phyloP scores from a whole-genome alignment of 2,888 invertebrate species.

The Harpalus rufipes region DNA sequence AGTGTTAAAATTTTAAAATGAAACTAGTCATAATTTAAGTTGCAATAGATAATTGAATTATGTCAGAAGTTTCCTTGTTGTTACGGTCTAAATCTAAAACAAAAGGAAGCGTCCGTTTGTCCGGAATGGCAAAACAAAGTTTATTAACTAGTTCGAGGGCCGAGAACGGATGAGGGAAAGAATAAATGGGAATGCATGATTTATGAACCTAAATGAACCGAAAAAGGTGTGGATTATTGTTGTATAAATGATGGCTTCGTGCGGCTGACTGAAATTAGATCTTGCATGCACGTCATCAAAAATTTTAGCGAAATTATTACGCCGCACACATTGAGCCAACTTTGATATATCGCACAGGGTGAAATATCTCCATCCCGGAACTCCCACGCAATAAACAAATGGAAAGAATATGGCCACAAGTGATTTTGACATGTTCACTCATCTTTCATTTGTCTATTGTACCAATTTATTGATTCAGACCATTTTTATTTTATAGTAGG shows the following conservation, averaged over 20 bases:
- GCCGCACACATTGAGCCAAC: conserved; percentile 38
- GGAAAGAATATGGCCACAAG: conserved; percentile 5
- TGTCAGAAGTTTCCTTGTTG: background rate
- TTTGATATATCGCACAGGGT: conserved; percentile 25
- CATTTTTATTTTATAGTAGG: too few relatives aligned
- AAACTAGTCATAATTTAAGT: too few relatives aligned
- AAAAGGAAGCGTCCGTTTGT: conserved; percentile 13
- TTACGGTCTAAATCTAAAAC: background rate
- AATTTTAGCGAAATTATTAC: conserved; percentile 34
- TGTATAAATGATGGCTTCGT: conserved; percentile 48
- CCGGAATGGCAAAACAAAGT: conserved; percentile 17
- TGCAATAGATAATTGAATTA: background rate
- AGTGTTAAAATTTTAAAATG: too few relatives aligned
- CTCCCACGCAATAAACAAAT: conserved; percentile 37
- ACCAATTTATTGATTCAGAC: background rate
- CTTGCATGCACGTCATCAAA: conserved; percentile 44
- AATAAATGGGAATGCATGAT: conserved; percentile 43
- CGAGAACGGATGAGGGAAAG: conserved; percentile 30
- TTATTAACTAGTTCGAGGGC: conserved; percentile 41
- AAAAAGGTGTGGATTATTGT: conserved; percentile 49
- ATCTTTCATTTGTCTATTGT: background rate
- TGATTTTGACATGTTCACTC: conserved; percentile 1
- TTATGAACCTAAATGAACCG: conserved; percentile 44
- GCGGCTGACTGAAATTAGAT: conserved; percentile 40
- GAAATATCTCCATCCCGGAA: conserved; percentile 13